Percentiles rank a stretch among this genome's conserved stretches.
These are phyloP conservation scores for Nephrocerus scutellatus DNA, from an alignment of 2,888 invertebrate species.

Conservation along the genomic window DNA sequence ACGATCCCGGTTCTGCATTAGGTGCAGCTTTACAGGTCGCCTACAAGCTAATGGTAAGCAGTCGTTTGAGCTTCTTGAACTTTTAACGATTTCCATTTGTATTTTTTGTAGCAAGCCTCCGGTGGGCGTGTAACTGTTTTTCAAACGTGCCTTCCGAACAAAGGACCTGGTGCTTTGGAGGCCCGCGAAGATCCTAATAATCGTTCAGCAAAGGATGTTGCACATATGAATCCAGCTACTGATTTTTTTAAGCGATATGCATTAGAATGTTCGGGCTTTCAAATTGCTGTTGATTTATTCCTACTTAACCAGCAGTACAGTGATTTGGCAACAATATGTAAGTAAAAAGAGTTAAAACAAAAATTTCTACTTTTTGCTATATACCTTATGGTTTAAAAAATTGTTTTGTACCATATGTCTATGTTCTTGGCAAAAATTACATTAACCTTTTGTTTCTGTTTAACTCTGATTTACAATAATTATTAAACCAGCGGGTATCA, in stretches of 20 bases:
- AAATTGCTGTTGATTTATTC: slow-evolving; percentile 93
- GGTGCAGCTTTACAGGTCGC: slow-evolving; percentile 91
- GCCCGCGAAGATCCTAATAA: slow-evolving; percentile 82
- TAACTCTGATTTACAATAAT: background rate
- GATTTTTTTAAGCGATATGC: slow-evolving; percentile 97
- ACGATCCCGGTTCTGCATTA: slow-evolving; percentile 73
- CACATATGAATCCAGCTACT: slow-evolving; percentile 86
- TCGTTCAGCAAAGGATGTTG: slow-evolving; percentile 71
- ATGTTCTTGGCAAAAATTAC: background rate
- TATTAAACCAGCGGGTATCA: slow-evolving; percentile 84
- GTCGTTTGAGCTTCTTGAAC: background rate
- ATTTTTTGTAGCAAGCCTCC: slow-evolving; percentile 60
- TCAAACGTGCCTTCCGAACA: slow-evolving; percentile 79
- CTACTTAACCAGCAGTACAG: slow-evolving; percentile 86
- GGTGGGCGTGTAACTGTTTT: slow-evolving; percentile 95
- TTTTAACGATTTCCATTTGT: background rate
- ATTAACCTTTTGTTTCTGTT: background rate
- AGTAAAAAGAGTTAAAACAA: slow-evolving; percentile 45
- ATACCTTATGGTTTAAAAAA: too few relatives aligned
- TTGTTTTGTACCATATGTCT: background rate
- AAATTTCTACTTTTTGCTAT: background rate
- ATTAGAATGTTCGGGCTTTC: slow-evolving; percentile 92
- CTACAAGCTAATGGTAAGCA: slow-evolving; percentile 75
- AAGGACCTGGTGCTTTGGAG: slow-evolving; percentile 82
- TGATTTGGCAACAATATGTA: slow-evolving; percentile 88